Evolutionary conservation across 2,888 invertebrate genomes (phyloP).

Genomic region (Beris chalybata): DNA sequence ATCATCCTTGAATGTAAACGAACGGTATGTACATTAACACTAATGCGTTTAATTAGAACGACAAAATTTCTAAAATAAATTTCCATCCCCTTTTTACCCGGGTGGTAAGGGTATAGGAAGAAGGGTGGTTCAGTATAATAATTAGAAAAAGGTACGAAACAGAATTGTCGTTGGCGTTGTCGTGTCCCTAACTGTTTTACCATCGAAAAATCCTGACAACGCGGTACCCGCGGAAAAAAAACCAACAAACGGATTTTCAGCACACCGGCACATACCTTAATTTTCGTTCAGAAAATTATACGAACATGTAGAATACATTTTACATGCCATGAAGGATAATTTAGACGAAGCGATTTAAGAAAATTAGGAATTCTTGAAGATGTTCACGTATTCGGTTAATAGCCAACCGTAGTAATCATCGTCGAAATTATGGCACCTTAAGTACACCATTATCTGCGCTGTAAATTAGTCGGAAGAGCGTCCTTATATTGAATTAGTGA

Average conservation of each 20-base stretch:
- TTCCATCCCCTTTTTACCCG: conserved; percentile 2
- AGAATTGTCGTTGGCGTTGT: too few species aligned
- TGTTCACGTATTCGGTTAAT: conserved; percentile 38
- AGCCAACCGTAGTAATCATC: conserved; percentile 35
- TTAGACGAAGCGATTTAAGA: conserved; percentile 33
- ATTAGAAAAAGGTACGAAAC: too few species aligned
- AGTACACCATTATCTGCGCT: conserved; percentile 24
- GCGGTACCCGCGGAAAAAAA: conserved; percentile 9
- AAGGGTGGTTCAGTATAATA: too few species aligned
- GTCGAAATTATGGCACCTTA: conserved; percentile 32
- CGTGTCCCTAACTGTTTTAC: too few species aligned
- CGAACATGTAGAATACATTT: conserved; percentile 25
- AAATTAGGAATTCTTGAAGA: conserved; percentile 39
- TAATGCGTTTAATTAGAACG: conserved; percentile 37
- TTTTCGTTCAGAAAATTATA: conserved; percentile 16
- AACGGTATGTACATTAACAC: conserved; percentile 32
- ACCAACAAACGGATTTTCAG: conserved; percentile 15
- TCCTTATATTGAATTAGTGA: conserved; percentile 8
- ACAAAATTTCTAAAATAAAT: conserved; percentile 37
- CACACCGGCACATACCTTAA: conserved; percentile 5
- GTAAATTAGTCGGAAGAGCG: conserved; percentile 25
- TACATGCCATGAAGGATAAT: conserved; percentile 33
- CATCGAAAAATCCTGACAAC: neutral
- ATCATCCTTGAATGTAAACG: neutral
- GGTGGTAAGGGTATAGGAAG: too few species aligned